These are phyloP conservation scores for Cyprinodon tularosa DNA, from an alignment of 2,113 vertebrate genomes.

Conservation along the genomic window DNA sequence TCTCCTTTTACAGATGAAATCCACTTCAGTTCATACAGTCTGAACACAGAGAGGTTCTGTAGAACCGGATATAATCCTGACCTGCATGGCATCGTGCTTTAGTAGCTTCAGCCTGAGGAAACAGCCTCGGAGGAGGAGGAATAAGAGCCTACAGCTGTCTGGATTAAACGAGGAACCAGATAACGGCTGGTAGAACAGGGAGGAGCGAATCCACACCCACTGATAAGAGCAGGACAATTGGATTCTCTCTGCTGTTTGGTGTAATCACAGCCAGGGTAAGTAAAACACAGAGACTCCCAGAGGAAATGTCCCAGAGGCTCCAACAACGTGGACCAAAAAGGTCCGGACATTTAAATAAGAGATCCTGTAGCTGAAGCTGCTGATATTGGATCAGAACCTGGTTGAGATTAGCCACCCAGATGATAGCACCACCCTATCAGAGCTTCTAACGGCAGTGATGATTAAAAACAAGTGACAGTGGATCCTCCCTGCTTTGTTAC, in stretches of 20 bases:
- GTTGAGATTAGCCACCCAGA: too few species aligned
- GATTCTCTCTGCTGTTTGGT: constrained; percentile 23
- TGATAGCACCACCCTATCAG: too few species aligned
- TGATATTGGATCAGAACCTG: too few species aligned
- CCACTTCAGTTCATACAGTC: neutral
- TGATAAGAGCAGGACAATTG: constrained; percentile 19
- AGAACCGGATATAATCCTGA: neutral
- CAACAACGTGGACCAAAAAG: too few species aligned
- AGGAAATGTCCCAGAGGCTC: neutral
- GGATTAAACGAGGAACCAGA: neutral
- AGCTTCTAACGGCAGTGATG: too few species aligned
- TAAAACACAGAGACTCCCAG: neutral
- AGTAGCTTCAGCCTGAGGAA: constrained; percentile 2
- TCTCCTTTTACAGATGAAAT: neutral
- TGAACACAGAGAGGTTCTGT: neutral
- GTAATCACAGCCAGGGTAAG: neutral
- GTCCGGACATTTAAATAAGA: too few species aligned
- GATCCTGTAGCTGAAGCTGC: too few species aligned
- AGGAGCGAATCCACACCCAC: neutral
- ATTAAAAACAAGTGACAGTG: too few species aligned
- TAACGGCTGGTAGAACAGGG: neutral
- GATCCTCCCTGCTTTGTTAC: too few species aligned
- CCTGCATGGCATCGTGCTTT: neutral
- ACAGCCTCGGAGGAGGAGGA: neutral
- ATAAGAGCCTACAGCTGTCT: constrained; percentile 20